Percentiles rank a stretch among this genome's conserved stretches.
Conservation (phyloP, 2,113 vertebrate genomes). For the Daboia siamensis region DNA sequence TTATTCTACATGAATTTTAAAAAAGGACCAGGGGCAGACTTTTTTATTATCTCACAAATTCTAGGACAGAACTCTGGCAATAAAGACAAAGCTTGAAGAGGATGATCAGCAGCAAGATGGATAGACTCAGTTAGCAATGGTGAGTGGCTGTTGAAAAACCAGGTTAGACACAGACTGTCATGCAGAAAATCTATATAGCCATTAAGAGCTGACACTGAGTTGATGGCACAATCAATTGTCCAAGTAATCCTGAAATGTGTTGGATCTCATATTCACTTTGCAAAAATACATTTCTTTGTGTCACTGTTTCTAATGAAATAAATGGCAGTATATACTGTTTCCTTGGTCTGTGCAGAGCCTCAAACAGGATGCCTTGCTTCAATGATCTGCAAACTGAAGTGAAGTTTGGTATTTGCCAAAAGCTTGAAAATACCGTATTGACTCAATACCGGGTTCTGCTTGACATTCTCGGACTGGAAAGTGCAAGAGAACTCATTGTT, state of each 20-base stretch:
- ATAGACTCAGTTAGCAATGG: neutral
- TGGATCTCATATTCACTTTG: neutral
- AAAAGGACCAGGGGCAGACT: neutral
- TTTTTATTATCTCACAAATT: neutral
- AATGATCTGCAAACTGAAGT: neutral
- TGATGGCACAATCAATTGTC: neutral
- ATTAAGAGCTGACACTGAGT: neutral
- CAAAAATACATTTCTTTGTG: neutral
- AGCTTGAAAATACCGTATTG: neutral
- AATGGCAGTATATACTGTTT: neutral
- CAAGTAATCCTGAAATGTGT: neutral
- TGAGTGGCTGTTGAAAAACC: neutral
- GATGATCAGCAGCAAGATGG: neutral
- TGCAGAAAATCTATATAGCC: neutral
- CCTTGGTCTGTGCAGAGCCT: neutral
- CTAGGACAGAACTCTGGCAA: neutral
- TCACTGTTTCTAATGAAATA: neutral
- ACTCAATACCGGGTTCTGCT: neutral
- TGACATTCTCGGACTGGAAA: neutral
- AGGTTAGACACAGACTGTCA: neutral
- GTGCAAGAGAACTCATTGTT: neutral
- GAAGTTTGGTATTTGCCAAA: neutral
- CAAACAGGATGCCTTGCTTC: neutral
- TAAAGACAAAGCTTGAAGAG: neutral
- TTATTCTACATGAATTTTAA: neutral